Evolutionary conservation across 2,888 invertebrate species (phyloP), one percentile per base, ranked within the genome.

Genomic region (Cephalotes varians): DNA sequence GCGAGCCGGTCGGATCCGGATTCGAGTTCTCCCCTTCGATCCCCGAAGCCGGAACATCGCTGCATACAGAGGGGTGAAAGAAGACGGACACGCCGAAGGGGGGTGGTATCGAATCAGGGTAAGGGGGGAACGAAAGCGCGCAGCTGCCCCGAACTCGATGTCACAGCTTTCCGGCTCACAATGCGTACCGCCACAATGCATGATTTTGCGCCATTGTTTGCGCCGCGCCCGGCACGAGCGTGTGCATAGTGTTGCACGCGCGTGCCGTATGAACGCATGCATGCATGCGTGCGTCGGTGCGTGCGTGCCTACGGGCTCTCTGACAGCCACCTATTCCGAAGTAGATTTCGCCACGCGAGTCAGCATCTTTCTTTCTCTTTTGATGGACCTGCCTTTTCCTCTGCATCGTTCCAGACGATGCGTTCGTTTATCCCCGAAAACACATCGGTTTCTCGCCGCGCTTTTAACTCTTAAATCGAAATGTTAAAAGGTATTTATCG

Each of bases 111-210:
- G 69, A 80, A 81, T 64, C 69, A 85, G 82, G 56, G 56, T 67
- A 71, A 76, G 60, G 62, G 64, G 81, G 37, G 69, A 82, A 84
- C 82, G 79, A 87, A 89, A 84, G 77, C 85, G 85, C 90, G 93
- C 94, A 94, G 93, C 93, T 91, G 93, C 90, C 91, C 87, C 87
- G 89, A 91, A 92, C 92, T 93, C 92, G 91, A 92, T 93, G 94
- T 93, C 93, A 93, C 93, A 94, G 94, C 93, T 93, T 93, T 92
- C 90, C 91, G 92, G 88, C 87, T 92, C 90, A 92, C 92, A 93
- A 93, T 92, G 86, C 88, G 83, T 86, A 85, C 90, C 88, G 89
- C 92, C 92, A 93, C 93, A 94, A 94, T 94, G 94, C 93, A 93
- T 93, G 94, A 94, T 92, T 93, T 93, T 91, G 56, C 88, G 88